phyloP scores from a whole-genome alignment of 2,888 invertebrate genomes.

The Furcula furcula region DNA sequence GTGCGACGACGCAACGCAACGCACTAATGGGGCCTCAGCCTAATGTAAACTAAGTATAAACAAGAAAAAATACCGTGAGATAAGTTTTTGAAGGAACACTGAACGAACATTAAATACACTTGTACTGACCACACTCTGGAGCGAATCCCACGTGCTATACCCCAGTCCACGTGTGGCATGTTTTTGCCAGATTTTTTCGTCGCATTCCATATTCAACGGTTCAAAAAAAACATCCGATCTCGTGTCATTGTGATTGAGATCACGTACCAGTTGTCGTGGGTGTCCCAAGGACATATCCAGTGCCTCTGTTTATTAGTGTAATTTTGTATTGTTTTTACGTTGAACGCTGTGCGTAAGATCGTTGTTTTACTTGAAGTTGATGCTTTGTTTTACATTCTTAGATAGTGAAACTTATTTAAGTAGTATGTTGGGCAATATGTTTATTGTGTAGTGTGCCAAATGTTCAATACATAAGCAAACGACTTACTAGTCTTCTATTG shows the following conservation, averaged over 20 bases:
- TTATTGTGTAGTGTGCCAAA: no score
- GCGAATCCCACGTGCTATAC: conserved; percentile 10
- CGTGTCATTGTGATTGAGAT: conserved; percentile 35
- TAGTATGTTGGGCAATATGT: no score
- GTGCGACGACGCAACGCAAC: no score
- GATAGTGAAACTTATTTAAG: no score
- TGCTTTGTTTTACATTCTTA: conserved; percentile 7
- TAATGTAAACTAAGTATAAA: no score
- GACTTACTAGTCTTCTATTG: no score
- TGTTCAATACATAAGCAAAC: no score
- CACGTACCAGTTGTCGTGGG: conserved; percentile 23
- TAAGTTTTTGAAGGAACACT: no score
- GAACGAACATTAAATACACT: no score
- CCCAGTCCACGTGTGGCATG: conserved; percentile 21
- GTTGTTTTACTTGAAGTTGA: not conserved
- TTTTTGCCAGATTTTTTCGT: conserved; percentile 28
- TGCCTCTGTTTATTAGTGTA: conserved; percentile 20
- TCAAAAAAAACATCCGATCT: conserved; percentile 16
- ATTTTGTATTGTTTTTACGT: conserved; percentile 21
- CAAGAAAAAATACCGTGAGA: no score
- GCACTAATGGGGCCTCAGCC: no score
- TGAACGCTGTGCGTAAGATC: conserved; percentile 4
- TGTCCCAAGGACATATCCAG: conserved; percentile 29
- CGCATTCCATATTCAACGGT: conserved; percentile 27
- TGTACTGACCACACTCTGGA: not conserved